Conservation (phyloP, 2,888 invertebrate species). For the Athalia circularis region DNA sequence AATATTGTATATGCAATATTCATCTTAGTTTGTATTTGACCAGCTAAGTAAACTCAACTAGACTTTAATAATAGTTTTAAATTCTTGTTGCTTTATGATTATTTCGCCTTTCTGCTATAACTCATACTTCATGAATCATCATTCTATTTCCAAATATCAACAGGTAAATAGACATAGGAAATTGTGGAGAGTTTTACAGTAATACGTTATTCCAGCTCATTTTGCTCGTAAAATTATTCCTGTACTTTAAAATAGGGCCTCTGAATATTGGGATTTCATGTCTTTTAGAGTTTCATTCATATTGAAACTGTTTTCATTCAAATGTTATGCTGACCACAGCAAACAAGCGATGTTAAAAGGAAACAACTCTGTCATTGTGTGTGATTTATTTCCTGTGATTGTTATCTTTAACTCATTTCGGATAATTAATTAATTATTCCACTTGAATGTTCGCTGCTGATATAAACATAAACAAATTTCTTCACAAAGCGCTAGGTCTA, state of each 20-base stretch:
- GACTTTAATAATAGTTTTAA: slow-evolving; percentile 8
- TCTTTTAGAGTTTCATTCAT: not conserved
- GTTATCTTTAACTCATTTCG: too few species aligned
- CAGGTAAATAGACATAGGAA: slow-evolving; percentile 28
- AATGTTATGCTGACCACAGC: slow-evolving; percentile 32
- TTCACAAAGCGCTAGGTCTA: not conserved
- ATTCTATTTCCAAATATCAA: slow-evolving; percentile 26
- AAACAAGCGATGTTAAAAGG: slow-evolving; percentile 15
- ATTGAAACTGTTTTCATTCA: not conserved
- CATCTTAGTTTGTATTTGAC: not conserved
- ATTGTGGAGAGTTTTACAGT: not conserved
- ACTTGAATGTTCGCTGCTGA: too few species aligned
- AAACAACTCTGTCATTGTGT: not conserved
- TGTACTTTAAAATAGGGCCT: not conserved
- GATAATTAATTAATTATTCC: too few species aligned
- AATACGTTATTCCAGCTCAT: not conserved
- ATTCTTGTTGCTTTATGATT: slow-evolving; percentile 22
- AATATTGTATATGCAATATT: not conserved
- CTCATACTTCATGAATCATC: slow-evolving; percentile 24
- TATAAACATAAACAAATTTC: too few species aligned
- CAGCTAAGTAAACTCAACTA: not conserved
- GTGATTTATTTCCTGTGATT: too few species aligned
- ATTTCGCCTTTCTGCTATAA: slow-evolving; percentile 2
- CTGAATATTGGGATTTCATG: not conserved
- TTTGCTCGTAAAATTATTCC: not conserved